phyloP scores from a whole-genome alignment of 2,888 invertebrate genomes.

The Luperina nickerlii region DNA sequence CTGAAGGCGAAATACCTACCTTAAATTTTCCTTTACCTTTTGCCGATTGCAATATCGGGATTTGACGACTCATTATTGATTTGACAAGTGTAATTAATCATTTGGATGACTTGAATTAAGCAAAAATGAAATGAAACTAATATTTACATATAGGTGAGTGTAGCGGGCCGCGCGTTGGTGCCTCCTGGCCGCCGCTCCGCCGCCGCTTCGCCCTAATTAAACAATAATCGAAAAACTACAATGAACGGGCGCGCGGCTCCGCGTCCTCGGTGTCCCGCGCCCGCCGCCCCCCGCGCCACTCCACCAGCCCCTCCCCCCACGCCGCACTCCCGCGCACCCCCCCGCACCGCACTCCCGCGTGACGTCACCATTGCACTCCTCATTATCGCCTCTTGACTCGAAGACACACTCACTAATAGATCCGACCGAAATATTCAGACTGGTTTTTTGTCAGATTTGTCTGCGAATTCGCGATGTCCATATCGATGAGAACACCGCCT shows the following conservation, averaged over 20 bases:
- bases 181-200: slow-evolving; percentile 88
- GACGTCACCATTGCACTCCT: slow-evolving; percentile 89
- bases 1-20: too few relatives aligned
- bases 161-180: slow-evolving; percentile 81
- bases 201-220: slow-evolving; percentile 91
- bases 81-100: not conserved
- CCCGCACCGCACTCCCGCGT: slow-evolving; percentile 71
- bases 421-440: slow-evolving; percentile 79
- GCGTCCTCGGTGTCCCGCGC: slow-evolving; percentile 83
- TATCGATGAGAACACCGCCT: slow-evolving; percentile 70
- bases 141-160: slow-evolving; percentile 51
- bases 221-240: slow-evolving; percentile 91
- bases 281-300: slow-evolving; percentile 68
- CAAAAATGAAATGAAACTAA: slow-evolving; percentile 33
- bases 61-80: not conserved
- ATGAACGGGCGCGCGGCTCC: slow-evolving; percentile 89
- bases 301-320: slow-evolving; percentile 52
- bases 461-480: slow-evolving; percentile 72
- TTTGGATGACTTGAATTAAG: not conserved
- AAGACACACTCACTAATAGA: slow-evolving; percentile 83
- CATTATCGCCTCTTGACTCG: slow-evolving; percentile 88
- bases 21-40: not conserved
- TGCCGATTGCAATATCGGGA: not conserved
- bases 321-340: slow-evolving; percentile 56
- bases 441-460: slow-evolving; percentile 77